These are phyloP conservation scores for Scaptomyza pallida DNA, from an alignment of 1,140 invertebrate genomes.

Conservation along the genomic window DNA sequence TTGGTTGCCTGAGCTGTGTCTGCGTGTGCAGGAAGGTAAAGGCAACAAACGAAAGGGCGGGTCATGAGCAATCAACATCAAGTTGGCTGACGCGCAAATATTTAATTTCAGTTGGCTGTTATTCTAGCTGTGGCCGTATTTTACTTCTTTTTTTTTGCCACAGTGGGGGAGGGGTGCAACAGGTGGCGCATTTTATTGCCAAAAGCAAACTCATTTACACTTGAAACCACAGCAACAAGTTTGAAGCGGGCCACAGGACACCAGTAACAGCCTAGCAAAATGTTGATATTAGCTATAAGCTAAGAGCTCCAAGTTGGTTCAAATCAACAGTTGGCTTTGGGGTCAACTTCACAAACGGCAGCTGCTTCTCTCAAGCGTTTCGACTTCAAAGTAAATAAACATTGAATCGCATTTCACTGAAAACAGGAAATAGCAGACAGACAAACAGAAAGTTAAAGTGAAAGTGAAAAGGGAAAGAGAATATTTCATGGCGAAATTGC, in stretches of 20 bases:
- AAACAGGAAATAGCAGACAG: background rate
- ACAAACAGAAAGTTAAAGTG: background rate
- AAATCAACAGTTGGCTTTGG: conserved; percentile 52
- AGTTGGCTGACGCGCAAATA: conserved; percentile 55
- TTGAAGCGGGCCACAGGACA: conserved; percentile 7
- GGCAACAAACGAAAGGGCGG: too few relatives aligned
- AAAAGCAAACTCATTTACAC: conserved; percentile 74
- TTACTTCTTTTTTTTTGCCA: conserved; percentile 19
- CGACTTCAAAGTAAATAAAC: conserved; percentile 65
- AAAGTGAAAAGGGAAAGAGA: too few relatives aligned
- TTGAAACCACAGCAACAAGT: conserved; percentile 61
- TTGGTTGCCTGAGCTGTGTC: background rate
- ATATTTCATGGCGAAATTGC: conserved; percentile 19
- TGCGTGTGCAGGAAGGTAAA: too few relatives aligned
- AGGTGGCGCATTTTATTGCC: conserved; percentile 59
- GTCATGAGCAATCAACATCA: conserved; percentile 55
- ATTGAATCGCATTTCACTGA: conserved; percentile 22
- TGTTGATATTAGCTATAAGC: conserved; percentile 61
- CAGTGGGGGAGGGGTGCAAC: conserved; percentile 34
- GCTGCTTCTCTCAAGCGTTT: conserved; percentile 11
- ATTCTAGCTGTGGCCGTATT: conserved; percentile 45
- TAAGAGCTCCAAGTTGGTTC: conserved; percentile 17
- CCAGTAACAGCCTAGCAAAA: conserved; percentile 34
- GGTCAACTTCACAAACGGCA: conserved; percentile 49
- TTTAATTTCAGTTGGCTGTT: conserved; percentile 62